These are phyloP conservation scores for Miniopterus natalensis DNA, from an alignment of 2,113 vertebrate genomes.

Conservation along the genomic window DNA sequence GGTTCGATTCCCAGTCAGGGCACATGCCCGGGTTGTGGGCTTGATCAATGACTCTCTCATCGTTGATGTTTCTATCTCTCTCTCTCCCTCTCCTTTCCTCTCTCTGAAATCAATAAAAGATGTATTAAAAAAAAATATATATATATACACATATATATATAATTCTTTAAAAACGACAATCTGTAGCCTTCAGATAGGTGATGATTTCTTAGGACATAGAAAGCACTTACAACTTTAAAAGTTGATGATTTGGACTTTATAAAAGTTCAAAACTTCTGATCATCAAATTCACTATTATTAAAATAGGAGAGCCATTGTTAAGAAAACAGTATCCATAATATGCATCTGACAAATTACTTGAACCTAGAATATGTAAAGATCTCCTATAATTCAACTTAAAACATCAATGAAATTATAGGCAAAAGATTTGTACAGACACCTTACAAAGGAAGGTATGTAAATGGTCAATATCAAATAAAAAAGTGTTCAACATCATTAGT, in stretches of 20 bases:
- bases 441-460: not conserved
- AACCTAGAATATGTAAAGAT: not conserved
- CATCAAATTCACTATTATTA: not conserved
- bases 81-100: too few species aligned
- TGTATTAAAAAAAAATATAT: too few species aligned
- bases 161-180: not conserved
- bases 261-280: conserved; percentile 5
- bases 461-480: conserved; percentile 7
- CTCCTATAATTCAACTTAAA: not conserved
- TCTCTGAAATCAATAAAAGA: too few species aligned
- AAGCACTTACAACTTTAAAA: not conserved
- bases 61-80: too few species aligned
- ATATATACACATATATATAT: too few species aligned
- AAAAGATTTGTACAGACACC: not conserved
- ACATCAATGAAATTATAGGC: not conserved
- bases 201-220: not conserved
- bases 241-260: not conserved
- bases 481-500: not conserved
- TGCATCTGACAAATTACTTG: not conserved
- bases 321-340: not conserved
- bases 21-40: too few species aligned
- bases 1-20: too few species aligned
- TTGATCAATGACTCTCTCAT: too few species aligned
- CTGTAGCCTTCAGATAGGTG: not conserved
- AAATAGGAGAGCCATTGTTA: not conserved